phyloP scores from a whole-genome alignment of 2,113 vertebrate genomes.

The Bufo gargarizans region DNA sequence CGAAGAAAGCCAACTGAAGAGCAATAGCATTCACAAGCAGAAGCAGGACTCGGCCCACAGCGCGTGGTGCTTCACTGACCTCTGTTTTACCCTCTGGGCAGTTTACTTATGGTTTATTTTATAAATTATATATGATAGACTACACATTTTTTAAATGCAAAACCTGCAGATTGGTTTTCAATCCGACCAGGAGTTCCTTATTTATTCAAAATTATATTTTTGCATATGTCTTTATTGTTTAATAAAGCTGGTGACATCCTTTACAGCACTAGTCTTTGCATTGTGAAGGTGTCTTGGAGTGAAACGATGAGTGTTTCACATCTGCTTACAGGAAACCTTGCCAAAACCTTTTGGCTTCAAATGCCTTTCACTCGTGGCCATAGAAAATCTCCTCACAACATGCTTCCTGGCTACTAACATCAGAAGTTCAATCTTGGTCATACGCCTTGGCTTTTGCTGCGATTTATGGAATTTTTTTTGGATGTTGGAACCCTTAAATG shows the following conservation, averaged over 20 bases:
- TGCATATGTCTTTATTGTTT: slow-evolving; percentile 41
- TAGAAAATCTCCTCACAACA: neutral
- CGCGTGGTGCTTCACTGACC: slow-evolving; percentile 26
- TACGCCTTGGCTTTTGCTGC: slow-evolving; percentile 18
- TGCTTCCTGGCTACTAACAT: neutral
- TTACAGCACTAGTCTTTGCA: slow-evolving; percentile 28
- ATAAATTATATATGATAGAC: slow-evolving; percentile 45
- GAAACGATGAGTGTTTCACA: neutral
- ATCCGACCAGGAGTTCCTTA: slow-evolving; percentile 43
- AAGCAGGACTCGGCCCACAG: neutral
- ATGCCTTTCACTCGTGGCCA: neutral
- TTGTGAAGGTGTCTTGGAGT: neutral
- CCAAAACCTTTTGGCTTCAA: neutral
- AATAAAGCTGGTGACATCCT: slow-evolving; percentile 34
- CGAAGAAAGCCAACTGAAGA: slow-evolving; percentile 7
- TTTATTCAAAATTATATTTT: slow-evolving; percentile 56
- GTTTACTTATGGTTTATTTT: slow-evolving; percentile 49
- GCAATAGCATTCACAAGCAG: slow-evolving; percentile 46
- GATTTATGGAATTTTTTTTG: neutral
- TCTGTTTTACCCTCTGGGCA: slow-evolving; percentile 19
- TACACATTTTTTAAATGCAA: slow-evolving; percentile 49
- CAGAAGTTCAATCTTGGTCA: neutral
- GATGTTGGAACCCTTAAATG: slow-evolving; percentile 1
- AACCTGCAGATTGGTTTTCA: slow-evolving; percentile 46
- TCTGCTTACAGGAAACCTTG: neutral